Conservation (phyloP, 35 echinoderm and acorn worm species). For the Apostichopus japonicus region DNA sequence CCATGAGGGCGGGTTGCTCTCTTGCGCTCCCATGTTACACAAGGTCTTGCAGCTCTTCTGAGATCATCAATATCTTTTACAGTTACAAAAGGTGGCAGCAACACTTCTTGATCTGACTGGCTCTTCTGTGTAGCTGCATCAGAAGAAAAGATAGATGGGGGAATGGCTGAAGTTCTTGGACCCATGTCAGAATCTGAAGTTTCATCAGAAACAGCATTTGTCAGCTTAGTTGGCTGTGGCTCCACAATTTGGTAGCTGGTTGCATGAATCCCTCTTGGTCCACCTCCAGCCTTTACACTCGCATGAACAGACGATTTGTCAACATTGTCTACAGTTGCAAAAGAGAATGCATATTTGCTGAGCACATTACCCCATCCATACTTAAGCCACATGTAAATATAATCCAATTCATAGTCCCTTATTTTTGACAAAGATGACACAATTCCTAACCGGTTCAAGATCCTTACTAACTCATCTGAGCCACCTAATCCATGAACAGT, state of each 20-base stretch:
- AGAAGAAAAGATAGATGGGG: background rate
- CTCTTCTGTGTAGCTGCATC: background rate
- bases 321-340: background rate
- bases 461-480: background rate
- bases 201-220: too few relatives aligned
- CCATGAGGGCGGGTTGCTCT: background rate
- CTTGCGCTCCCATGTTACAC: background rate
- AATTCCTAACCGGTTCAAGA: conserved; percentile 33
- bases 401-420: background rate
- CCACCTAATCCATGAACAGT: conserved; percentile 21
- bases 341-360: background rate
- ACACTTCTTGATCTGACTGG: background rate
- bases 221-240: background rate
- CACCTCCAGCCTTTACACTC: background rate
- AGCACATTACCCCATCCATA: background rate
- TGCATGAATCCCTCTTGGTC: background rate
- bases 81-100: background rate
- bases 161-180: too few relatives aligned
- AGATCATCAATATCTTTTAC: conserved; percentile 10
- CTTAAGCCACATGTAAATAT: background rate
- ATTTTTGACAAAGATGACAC: conserved; percentile 25
- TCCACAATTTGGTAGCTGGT: conserved; percentile 7
- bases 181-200: too few relatives aligned
- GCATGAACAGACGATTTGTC: background rate
- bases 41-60: background rate